These are phyloP conservation scores for Dendrophyllia cribrosa DNA, from an alignment of 64 coral and sea anemone species.

Conservation along the genomic window DNA sequence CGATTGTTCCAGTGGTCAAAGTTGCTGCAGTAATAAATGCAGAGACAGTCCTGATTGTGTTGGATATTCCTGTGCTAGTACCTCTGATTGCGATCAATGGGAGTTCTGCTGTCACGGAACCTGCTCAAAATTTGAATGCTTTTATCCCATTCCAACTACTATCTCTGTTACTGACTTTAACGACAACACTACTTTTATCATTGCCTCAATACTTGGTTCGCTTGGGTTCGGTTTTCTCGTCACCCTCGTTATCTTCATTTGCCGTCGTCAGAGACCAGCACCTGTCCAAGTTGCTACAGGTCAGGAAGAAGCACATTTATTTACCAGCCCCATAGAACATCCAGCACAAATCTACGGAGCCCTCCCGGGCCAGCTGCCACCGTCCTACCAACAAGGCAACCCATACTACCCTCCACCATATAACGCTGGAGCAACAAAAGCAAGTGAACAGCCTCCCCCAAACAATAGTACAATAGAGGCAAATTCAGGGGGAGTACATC, in stretches of 20 bases:
- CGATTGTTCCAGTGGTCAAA: background rate
- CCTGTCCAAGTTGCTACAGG: background rate
- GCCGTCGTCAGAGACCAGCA: background rate
- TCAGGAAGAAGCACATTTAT: background rate
- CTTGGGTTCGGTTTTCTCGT: background rate
- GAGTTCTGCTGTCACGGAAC: background rate
- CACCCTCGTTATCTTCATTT: background rate
- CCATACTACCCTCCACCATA: background rate
- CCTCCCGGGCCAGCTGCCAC: background rate
- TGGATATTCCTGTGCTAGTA: background rate
- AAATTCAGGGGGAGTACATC: background rate
- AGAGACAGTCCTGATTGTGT: background rate
- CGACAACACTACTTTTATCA: background rate
- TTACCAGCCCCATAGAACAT: background rate
- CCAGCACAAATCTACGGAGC: background rate
- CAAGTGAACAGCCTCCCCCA: constrained; percentile 4
- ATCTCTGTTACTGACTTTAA: background rate
- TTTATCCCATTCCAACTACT: background rate
- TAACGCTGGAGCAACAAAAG: background rate
- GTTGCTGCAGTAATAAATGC: constrained; percentile 16
- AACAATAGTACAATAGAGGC: background rate
- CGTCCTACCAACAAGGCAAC: background rate
- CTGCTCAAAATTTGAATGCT: background rate
- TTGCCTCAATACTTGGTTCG: background rate
- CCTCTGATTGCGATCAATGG: background rate